Evolutionary conservation across 2,888 invertebrate species (phyloP).

Genomic region (Hirtodrosophila trivittata): DNA sequence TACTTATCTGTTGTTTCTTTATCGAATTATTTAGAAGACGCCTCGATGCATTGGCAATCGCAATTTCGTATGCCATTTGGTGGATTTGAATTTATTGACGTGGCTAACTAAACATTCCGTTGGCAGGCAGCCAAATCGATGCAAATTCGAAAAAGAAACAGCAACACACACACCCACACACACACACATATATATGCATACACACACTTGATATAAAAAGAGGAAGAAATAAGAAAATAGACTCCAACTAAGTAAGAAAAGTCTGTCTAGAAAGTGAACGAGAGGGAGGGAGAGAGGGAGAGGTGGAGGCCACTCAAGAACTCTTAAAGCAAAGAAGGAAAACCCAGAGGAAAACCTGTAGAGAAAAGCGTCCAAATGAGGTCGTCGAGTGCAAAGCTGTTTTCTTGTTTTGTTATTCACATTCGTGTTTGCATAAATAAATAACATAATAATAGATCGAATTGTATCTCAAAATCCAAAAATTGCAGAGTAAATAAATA

Average conservation of each 20-base stretch:
- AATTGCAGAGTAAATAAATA: constrained; percentile 8
- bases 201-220: constrained; percentile 27
- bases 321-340: constrained; percentile 13
- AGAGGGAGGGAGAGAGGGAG: too few species aligned
- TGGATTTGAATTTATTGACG: constrained; percentile 69
- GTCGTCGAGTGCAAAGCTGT: constrained; percentile 31
- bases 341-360: constrained; percentile 1
- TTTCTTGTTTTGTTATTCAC: constrained; percentile 49
- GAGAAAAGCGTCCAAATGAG: constrained; percentile 45
- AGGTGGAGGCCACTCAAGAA: constrained; percentile 9
- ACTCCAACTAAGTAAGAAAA: constrained; percentile 33
- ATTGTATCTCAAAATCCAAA: too few species aligned
- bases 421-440: constrained; percentile 32
- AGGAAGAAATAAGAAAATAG: constrained; percentile 25
- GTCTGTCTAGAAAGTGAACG: constrained; percentile 4
- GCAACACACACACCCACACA: constrained; percentile 31
- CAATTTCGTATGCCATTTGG: constrained; percentile 53
- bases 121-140: constrained; percentile 69
- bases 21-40: constrained; percentile 28
- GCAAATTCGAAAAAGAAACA: constrained; percentile 53
- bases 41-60: constrained; percentile 40
- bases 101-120: constrained; percentile 64
- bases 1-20: neutral
- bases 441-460: constrained; percentile 6
- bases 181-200: constrained; percentile 21